Evolutionary conservation across 2,113 vertebrate species (phyloP), one percentile per base, ranked within the genome.

Genomic region (Limanda limanda): DNA sequence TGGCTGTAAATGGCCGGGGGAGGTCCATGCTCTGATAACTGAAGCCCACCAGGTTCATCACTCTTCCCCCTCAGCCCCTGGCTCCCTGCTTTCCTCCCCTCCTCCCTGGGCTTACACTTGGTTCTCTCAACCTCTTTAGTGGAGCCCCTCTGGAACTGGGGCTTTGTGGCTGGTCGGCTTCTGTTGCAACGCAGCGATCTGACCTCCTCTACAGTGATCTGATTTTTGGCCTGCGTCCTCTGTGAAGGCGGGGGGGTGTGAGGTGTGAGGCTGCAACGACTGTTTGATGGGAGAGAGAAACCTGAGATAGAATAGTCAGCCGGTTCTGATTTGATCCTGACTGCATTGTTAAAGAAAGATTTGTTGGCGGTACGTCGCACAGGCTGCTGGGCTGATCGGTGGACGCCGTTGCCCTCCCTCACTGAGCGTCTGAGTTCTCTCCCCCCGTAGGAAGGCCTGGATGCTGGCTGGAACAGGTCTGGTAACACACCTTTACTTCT

Each of bases 251-350:
- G 45, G 1, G 81, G 35, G 40, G 13, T 59, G 25, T 7, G 64
- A 55, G 78, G 24, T 11, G 65, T 15, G 71, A 15, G 42, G 52
- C 42, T 45, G 1, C 6, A 5, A 51, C 0, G 23, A 55, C 24
- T 47, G 24, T 59, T 52, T 40, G 79, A 73, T 27, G 68, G 37
- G 45, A 73, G 60, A 63, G 60, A 45, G 8, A 77, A 63, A 81
- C 91, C 69, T 76, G 91, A 92, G 83, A 95, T 86, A 1, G 79
- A 71, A 58, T 65, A 87, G 42, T 92, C 90, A 2, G 21, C 59
- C 24, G 90, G 91, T 76, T 95, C 94, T 9, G 83, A 77, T 86
- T 95, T 95, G 72, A 94, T 84, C 82, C 69, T 75, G 48, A 90
- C 72, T 3, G 51, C 24, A 37, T 74, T 90, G 59, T 68, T 91